Conservation (phyloP, 2,113 vertebrate genomes). For the Xyliphius kryptos region DNA sequence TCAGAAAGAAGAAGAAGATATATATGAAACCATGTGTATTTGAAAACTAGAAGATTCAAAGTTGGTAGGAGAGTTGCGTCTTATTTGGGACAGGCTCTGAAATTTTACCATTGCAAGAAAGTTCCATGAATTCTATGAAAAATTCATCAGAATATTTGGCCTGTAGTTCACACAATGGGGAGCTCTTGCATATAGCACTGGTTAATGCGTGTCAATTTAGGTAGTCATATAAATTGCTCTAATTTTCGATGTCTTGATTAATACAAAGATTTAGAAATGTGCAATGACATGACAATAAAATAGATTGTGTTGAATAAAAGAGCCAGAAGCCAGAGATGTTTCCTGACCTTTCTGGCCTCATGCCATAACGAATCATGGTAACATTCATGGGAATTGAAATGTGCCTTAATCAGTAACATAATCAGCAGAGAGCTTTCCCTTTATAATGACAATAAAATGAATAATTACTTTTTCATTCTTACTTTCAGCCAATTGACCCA, state of each 20-base stretch:
- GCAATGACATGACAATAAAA: too few species aligned
- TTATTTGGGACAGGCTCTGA: too few species aligned
- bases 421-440: conserved; percentile 37
- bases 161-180: too few species aligned
- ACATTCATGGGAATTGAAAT: conserved; percentile 32
- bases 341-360: conserved; percentile 9
- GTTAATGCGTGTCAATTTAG: not conserved
- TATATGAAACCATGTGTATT: too few species aligned
- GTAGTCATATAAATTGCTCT: not conserved
- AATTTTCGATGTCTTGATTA: conserved; percentile 12
- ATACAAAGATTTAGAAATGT: too few species aligned
- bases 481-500: conserved; percentile 44
- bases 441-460: conserved; percentile 50
- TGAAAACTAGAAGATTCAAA: too few species aligned
- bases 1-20: too few species aligned
- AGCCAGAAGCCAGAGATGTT: not conserved
- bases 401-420: conserved; percentile 40
- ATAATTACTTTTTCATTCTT: conserved; percentile 43
- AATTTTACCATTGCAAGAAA: too few species aligned
- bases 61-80: too few species aligned
- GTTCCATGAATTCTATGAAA: not conserved
- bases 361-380: conserved; percentile 32
- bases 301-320: not conserved
- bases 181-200: too few species aligned
- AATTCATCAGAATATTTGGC: too few species aligned